Conservation (phyloP, 2,113 vertebrate genomes). For the Menidia beryllina region DNA sequence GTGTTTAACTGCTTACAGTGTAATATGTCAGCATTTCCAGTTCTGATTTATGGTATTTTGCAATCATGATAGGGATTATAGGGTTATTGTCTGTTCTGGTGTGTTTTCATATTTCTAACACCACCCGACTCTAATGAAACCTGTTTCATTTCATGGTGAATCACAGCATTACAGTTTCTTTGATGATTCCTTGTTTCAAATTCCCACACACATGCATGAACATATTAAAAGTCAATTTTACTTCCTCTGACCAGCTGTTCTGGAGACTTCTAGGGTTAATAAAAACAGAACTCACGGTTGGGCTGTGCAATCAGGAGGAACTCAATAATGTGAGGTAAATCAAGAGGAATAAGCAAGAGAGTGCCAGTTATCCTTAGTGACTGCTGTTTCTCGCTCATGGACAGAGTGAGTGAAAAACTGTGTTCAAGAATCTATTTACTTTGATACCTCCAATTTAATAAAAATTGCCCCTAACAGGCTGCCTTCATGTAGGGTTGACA, state of each 20-base stretch:
- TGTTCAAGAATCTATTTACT: constrained; percentile 1
- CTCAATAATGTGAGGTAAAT: not conserved
- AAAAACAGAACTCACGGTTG: not conserved
- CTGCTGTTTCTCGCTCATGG: not conserved
- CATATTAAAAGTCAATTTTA: not conserved
- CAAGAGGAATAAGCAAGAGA: not conserved
- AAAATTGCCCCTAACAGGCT: constrained; percentile 2
- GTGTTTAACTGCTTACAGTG: too few relatives aligned
- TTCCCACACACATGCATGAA: not conserved
- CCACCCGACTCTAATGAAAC: not conserved
- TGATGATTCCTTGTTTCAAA: not conserved
- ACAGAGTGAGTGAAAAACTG: not conserved
- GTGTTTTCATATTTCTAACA: not conserved
- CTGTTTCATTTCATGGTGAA: not conserved
- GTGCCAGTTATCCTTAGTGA: not conserved
- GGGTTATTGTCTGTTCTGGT: not conserved
- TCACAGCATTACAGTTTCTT: not conserved
- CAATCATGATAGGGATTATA: too few relatives aligned
- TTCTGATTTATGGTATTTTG: not conserved
- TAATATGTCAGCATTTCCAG: not conserved
- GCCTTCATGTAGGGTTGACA: not conserved
- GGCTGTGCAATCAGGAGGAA: not conserved
- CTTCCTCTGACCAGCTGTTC: not conserved
- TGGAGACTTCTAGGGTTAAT: not conserved
- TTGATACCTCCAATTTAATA: not conserved